These are phyloP conservation scores for Hymenochirus boettgeri DNA, from an alignment of 2,113 vertebrate genomes.

Conservation along the genomic window DNA sequence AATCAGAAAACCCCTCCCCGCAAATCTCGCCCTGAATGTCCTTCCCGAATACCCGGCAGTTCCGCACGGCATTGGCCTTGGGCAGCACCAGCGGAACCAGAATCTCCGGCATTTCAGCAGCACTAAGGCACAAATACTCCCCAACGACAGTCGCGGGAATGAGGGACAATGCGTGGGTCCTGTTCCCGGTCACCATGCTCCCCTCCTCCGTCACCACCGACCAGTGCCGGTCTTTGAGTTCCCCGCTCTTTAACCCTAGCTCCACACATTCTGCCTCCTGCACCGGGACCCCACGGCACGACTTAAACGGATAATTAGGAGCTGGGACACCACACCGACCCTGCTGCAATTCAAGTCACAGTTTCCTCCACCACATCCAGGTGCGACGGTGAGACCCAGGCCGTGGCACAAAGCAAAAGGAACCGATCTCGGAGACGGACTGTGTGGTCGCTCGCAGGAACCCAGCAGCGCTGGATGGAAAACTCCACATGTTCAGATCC, in stretches of 20 bases:
- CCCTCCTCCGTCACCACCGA: slow-evolving; percentile 78
- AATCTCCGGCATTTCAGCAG: slow-evolving; percentile 70
- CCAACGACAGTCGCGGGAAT: slow-evolving; percentile 59
- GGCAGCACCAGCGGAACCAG: slow-evolving; percentile 60
- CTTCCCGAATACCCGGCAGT: slow-evolving; percentile 72
- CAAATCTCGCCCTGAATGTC: slow-evolving; percentile 84
- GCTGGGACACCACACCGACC: slow-evolving; percentile 75
- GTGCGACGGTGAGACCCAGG: slow-evolving; percentile 42
- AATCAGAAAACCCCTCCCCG: slow-evolving; percentile 73
- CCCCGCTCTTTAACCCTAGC: slow-evolving; percentile 70
- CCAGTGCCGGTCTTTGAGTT: slow-evolving; percentile 86
- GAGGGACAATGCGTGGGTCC: slow-evolving; percentile 81
- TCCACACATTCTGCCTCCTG: slow-evolving; percentile 60
- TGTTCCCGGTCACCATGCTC: slow-evolving; percentile 80
- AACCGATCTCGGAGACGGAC: slow-evolving; percentile 21
- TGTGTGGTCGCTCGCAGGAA: neutral
- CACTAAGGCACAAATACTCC: slow-evolving; percentile 59
- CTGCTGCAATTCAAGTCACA: slow-evolving; percentile 50
- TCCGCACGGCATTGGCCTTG: slow-evolving; percentile 49
- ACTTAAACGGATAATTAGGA: slow-evolving; percentile 86
- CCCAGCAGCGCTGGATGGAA: too few relatives aligned
- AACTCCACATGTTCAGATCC: too few relatives aligned
- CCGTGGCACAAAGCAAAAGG: slow-evolving; percentile 45
- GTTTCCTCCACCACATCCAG: slow-evolving; percentile 45
- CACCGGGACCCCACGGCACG: slow-evolving; percentile 72